phyloP scores from a whole-genome alignment of 2,797 vertebrate species.

The Selene dorsalis region DNA sequence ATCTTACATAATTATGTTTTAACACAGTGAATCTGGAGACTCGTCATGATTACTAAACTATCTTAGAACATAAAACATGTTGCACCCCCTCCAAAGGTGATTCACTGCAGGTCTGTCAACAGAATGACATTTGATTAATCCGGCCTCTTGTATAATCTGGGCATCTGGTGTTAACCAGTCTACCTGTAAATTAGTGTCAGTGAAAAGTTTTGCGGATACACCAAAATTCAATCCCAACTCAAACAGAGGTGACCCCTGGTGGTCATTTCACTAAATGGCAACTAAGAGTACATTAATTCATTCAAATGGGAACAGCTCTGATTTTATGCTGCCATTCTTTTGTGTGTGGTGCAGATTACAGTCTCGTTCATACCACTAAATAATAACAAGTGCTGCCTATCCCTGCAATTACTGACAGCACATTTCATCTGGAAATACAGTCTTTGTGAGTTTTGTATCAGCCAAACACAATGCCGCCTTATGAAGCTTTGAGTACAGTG shows the following conservation, averaged over 20 bases:
- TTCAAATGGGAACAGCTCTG: too few species aligned
- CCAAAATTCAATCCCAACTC: not conserved
- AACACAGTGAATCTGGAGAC: not conserved
- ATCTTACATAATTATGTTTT: conserved; percentile 11
- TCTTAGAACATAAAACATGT: not conserved
- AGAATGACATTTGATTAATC: conserved; percentile 1
- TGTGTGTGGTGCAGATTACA: not conserved
- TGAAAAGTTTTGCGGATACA: not conserved
- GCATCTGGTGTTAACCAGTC: conserved; percentile 20
- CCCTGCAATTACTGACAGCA: conserved; percentile 5
- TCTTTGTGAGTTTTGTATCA: not conserved
- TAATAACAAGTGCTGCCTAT: not conserved
- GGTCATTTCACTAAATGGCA: conserved; percentile 23
- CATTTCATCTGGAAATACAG: conserved; percentile 7
- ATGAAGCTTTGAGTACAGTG: not conserved
- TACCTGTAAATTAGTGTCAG: conserved; percentile 11
- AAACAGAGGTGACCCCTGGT: conserved; percentile 57
- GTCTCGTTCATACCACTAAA: not conserved
- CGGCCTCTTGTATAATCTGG: not conserved
- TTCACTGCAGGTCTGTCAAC: not conserved
- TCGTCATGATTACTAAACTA: not conserved
- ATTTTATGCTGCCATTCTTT: not conserved
- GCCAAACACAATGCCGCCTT: not conserved
- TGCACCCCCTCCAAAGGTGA: not conserved
- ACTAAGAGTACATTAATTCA: not conserved